These are phyloP conservation scores for Nowickia ferox DNA, from an alignment of 2,888 invertebrate species.

Conservation along the genomic window DNA sequence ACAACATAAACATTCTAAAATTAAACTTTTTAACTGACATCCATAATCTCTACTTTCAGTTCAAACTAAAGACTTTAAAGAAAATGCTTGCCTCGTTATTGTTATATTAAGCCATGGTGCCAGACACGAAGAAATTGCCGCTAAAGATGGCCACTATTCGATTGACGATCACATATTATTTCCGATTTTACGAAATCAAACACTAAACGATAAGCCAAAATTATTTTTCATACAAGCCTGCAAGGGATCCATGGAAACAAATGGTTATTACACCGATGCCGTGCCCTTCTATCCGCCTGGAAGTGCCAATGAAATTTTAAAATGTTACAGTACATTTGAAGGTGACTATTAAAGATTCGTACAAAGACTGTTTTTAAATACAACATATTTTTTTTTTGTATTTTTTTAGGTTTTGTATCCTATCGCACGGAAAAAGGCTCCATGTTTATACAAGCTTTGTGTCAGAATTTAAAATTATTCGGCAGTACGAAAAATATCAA, in stretches of 20 bases:
- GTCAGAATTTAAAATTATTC: slow-evolving; percentile 76
- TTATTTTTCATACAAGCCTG: slow-evolving; percentile 82
- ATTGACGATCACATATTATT: slow-evolving; percentile 80
- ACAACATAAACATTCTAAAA: background rate
- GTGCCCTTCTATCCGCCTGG: slow-evolving; percentile 75
- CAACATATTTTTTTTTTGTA: background rate
- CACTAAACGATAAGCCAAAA: slow-evolving; percentile 80
- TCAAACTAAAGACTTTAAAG: slow-evolving; percentile 77
- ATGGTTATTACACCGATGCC: slow-evolving; percentile 78
- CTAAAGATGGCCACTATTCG: slow-evolving; percentile 80
- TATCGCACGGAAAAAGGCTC: slow-evolving; percentile 80
- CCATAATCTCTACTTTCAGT: slow-evolving; percentile 74
- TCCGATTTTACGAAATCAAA: slow-evolving; percentile 80
- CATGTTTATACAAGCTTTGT: slow-evolving; percentile 80
- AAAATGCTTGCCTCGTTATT: slow-evolving; percentile 79
- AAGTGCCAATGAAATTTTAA: slow-evolving; percentile 80
- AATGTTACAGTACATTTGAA: slow-evolving; percentile 82
- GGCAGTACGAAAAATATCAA: slow-evolving; percentile 78
- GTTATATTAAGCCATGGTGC: slow-evolving; percentile 81
- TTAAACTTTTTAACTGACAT: background rate
- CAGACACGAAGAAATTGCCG: slow-evolving; percentile 78
- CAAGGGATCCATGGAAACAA: slow-evolving; percentile 78
- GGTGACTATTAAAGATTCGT: slow-evolving; percentile 72
- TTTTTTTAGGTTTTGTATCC: slow-evolving; percentile 78
- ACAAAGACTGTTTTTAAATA: background rate